phyloP scores from a whole-genome alignment of 92 coral and sea anemone genomes.

The Muricea muricata region DNA sequence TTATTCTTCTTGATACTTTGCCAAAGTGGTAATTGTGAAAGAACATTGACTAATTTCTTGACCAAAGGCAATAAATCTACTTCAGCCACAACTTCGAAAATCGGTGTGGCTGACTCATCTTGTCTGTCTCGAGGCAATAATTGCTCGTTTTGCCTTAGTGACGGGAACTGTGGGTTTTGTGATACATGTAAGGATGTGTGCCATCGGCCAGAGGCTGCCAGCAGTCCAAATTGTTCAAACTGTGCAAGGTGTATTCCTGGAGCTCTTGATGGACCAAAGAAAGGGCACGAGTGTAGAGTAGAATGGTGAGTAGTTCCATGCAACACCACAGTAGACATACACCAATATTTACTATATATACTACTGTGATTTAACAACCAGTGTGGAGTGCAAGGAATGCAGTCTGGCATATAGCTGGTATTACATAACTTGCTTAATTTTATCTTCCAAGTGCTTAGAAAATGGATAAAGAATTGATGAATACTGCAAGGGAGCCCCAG shows the following conservation, averaged over 20 bases:
- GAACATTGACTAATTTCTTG: not conserved
- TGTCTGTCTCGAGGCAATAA: constrained; percentile 87
- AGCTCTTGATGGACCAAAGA: constrained; percentile 87
- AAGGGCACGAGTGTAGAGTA: constrained; percentile 85
- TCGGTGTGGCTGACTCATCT: constrained; percentile 55
- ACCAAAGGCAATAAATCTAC: not conserved
- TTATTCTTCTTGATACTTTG: not conserved
- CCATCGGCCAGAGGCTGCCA: constrained; percentile 87
- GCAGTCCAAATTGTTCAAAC: constrained; percentile 88
- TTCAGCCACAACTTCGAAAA: constrained; percentile 58
- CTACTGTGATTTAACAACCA: too few relatives aligned
- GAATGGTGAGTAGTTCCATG: constrained; percentile 96
- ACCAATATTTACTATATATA: too few relatives aligned
- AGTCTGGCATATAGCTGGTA: too few relatives aligned
- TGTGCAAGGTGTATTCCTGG: constrained; percentile 99
- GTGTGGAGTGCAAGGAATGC: too few relatives aligned
- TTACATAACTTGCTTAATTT: too few relatives aligned
- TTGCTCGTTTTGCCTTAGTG: constrained; percentile 94
- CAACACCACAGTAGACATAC: too few relatives aligned
- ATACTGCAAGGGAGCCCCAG: too few relatives aligned
- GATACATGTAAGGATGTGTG: constrained; percentile 96
- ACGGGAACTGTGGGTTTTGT: constrained; percentile 98
- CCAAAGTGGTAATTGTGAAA: not conserved
- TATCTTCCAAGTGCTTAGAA: too few relatives aligned
- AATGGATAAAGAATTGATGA: too few relatives aligned